A percentile compares a stretch with the other conserved stretches of the same genome.
Evolutionary conservation across 2,113 vertebrate genomes (phyloP).

Genomic region (Hiodon tergisus): DNA sequence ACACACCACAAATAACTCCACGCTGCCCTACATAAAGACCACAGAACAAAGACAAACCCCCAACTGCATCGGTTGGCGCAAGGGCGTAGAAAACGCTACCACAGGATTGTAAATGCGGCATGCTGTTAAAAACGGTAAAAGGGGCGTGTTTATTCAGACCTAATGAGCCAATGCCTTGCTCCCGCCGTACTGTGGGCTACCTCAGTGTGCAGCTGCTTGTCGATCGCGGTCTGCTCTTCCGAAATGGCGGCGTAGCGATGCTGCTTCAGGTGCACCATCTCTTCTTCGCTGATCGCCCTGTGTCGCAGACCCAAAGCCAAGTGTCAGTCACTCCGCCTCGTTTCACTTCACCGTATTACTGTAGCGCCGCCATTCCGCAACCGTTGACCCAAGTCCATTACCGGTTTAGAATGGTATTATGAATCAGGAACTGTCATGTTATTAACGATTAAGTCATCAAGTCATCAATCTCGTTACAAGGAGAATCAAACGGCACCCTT

Average conservation of each 20-base stretch:
- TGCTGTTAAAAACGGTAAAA: neutral
- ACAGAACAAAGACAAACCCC: neutral
- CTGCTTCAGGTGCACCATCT: conserved; percentile 78
- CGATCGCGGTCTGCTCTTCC: conserved; percentile 77
- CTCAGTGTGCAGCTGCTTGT: conserved; percentile 79
- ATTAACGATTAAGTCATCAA: too few species aligned
- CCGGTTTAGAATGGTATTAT: too few species aligned
- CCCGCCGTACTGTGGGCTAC: conserved; percentile 47
- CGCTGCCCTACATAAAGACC: neutral
- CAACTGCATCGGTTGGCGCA: too few species aligned
- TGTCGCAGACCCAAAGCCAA: neutral
- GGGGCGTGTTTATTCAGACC: neutral
- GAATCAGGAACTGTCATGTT: too few species aligned
- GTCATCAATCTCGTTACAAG: too few species aligned
- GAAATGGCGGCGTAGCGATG: conserved; percentile 81
- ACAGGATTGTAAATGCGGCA: neutral
- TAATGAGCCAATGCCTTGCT: neutral
- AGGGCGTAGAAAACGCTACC: neutral
- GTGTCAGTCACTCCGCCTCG: neutral
- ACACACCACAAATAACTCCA: neutral
- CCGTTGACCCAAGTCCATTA: too few species aligned
- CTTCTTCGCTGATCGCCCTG: conserved; percentile 89
- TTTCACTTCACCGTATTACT: too few species aligned
- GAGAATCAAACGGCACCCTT: too few species aligned
- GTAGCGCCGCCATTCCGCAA: too few species aligned